phyloP scores from a whole-genome alignment of 2,113 vertebrate genomes.

The Gymnocephalus cernua region DNA sequence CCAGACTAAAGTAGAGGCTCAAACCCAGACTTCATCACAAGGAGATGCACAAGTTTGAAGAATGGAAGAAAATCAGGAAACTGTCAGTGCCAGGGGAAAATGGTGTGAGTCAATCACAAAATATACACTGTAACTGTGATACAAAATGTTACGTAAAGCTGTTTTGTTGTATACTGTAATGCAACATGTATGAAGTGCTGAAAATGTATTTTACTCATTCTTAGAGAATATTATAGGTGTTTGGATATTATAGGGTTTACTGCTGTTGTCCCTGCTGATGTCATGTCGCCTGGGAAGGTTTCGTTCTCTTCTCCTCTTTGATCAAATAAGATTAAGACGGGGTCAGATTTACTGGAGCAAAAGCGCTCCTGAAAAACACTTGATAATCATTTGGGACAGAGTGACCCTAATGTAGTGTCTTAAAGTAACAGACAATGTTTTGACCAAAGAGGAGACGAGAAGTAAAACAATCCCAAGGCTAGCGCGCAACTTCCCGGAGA shows the following conservation, averaged over 20 bases:
- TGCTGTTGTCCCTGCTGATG: not conserved
- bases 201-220: constrained; percentile 28
- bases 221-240: constrained; percentile 16
- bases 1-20: constrained; percentile 46
- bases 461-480: too few species aligned
- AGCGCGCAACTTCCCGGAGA: too few species aligned
- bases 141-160: constrained; percentile 26
- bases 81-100: constrained; percentile 2
- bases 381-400: too few species aligned
- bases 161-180: constrained; percentile 24
- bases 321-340: too few species aligned
- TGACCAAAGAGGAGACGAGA: too few species aligned
- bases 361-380: too few species aligned
- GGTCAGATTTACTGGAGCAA: too few species aligned
- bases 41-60: constrained; percentile 21
- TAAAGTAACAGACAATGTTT: too few species aligned
- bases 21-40: constrained; percentile 53
- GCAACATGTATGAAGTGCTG: constrained; percentile 23
- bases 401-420: too few species aligned
- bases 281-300: too few species aligned
- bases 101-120: constrained; percentile 20
- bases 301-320: too few species aligned
- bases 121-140: constrained; percentile 39
- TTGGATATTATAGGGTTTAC: constrained; percentile 5
- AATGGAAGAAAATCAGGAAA: constrained; percentile 42